Base-by-base conservation (phyloP, 2,888 invertebrate species). In the Dryadula phaetusa region DNA sequence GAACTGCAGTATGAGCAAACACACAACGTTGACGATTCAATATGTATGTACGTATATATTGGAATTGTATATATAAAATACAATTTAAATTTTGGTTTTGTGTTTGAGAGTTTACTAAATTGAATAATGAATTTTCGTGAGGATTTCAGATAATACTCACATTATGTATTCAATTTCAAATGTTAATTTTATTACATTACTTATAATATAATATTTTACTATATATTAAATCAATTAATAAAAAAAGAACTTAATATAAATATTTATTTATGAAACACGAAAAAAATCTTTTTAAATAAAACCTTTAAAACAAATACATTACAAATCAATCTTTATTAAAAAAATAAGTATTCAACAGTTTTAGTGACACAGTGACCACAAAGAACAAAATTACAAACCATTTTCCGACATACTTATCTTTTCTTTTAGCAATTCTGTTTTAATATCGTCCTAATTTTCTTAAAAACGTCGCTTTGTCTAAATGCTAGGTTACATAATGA, bases 401-500 rank as follows among this genome's bases (percentile, higher is more conserved):
- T 49, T 46, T 28, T 40, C n/a, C 25, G 32, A 5, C 47, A 47
- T 16, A 40, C 25, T 46, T 64, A 40, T 60, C 20, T 52, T 64
- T 46, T 16, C 34, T 56, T 56, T 34, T 20, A 58, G 20, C 49
- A 42, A 60, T 58, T 54, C 64, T 22, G 8, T 64, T 64, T 58
- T 28, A 60, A 40, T 66, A 67, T 66, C 60, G 18, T 47, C 44
- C 56, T 62, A 62, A 70, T 53, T 64, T 67, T 58, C 62, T 64
- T 67, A 64, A 67, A 61, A 64, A 52, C 62, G 56, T 63, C 64
- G 67, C 42, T 64, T 64, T 62, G 56, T 61, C 64, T 62, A 64
- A 70, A 67, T 62, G 61, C 56, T 62, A 66, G 64, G 64, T 70
- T 49, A 42, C 56, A 62, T 70, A 64, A 70, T 70, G 64, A 64